These are phyloP conservation scores for Drosophila chauvacae DNA, from an alignment of 1,140 invertebrate genomes.

Conservation along the genomic window DNA sequence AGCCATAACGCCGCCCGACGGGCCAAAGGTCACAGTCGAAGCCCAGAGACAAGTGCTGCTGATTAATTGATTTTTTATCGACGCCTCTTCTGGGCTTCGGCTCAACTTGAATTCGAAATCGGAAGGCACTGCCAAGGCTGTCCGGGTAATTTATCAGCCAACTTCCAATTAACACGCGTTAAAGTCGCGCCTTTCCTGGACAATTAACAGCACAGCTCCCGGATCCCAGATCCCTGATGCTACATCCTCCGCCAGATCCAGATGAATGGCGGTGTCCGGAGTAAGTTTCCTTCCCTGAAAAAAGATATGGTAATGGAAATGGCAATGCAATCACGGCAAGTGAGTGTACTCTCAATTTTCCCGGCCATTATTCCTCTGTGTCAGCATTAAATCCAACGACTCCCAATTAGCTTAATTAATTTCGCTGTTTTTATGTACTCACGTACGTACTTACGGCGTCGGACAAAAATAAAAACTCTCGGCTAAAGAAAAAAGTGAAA, in stretches of 20 bases:
- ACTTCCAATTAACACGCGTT: slow-evolving; percentile 61
- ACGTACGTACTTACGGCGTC: neutral
- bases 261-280: neutral
- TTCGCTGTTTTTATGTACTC: slow-evolving; percentile 14
- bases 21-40: slow-evolving; percentile 51
- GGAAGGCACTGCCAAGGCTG: slow-evolving; percentile 32
- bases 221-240: neutral
- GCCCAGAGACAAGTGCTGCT: slow-evolving; percentile 45
- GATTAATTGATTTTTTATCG: slow-evolving; percentile 72
- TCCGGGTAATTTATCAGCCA: slow-evolving; percentile 37
- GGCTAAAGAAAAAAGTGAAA: neutral
- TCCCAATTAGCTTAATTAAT: slow-evolving; percentile 46
- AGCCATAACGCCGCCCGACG: slow-evolving; percentile 51
- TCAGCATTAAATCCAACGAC: slow-evolving; percentile 22
- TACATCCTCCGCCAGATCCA: neutral
- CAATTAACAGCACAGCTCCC: slow-evolving; percentile 33
- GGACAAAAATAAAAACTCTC: slow-evolving; percentile 3
- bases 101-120: slow-evolving; percentile 12
- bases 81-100: slow-evolving; percentile 26
- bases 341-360: slow-evolving; percentile 20
- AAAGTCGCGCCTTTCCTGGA: slow-evolving; percentile 43
- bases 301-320: slow-evolving; percentile 9
- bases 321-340: slow-evolving; percentile 16
- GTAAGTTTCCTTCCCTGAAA: slow-evolving; percentile 3
- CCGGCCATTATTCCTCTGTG: slow-evolving; percentile 8